Evolutionary conservation across 37 sponge, comb jelly and placozoan species (phyloP).

Genomic region (Chondrosia reniformis): DNA sequence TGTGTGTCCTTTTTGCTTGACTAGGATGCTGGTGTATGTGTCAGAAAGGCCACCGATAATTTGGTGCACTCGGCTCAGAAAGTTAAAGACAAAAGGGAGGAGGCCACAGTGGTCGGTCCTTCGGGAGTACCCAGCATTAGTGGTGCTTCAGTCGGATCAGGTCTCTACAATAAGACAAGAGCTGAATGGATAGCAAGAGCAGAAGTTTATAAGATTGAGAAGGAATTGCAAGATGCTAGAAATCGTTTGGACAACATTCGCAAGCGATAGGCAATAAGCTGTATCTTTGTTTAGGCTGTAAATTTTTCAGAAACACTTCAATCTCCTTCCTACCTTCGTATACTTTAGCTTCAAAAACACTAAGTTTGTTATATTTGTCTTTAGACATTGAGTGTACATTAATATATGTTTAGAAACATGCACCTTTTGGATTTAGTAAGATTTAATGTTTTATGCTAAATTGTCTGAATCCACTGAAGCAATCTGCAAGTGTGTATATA

Average conservation of each 20-base stretch:
- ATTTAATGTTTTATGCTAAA: too few relatives aligned
- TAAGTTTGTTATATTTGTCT: background rate
- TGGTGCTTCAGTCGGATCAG: background rate
- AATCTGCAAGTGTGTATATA: background rate
- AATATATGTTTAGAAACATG: background rate
- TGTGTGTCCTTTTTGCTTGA: too few relatives aligned
- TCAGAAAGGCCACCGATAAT: constrained; percentile 15
- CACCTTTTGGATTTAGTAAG: too few relatives aligned
- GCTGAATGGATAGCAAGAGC: constrained; percentile 18
- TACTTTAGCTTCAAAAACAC: background rate
- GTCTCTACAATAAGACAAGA: constrained; percentile 13
- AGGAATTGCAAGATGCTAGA: constrained; percentile 13
- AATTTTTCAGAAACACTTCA: background rate
- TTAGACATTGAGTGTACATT: background rate
- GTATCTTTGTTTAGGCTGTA: too few relatives aligned
- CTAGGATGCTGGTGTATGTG: constrained; percentile 9
- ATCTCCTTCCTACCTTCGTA: background rate
- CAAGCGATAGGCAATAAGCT: too few relatives aligned
- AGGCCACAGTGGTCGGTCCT: constrained; percentile 7
- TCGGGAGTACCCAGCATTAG: constrained; percentile 10
- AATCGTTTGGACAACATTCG: background rate
- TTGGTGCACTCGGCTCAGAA: constrained; percentile 23
- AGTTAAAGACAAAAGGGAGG: constrained; percentile 10
- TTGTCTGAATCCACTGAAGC: background rate
- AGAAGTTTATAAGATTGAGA: constrained; percentile 22